Evolutionary conservation across 2,888 invertebrate genomes (phyloP).

Genomic region (Dasysyrphus albostriatus): DNA sequence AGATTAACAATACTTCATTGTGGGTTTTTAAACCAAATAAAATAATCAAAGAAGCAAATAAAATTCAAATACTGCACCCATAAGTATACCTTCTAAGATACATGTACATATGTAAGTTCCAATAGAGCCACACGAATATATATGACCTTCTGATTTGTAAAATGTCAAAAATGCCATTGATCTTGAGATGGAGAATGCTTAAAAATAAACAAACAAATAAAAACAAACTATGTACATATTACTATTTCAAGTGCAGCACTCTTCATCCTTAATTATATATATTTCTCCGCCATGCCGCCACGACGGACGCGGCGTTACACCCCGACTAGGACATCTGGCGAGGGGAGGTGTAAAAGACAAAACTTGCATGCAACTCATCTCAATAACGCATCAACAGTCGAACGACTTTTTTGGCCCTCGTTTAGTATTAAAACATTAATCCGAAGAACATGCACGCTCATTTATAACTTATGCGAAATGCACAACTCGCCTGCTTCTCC

Average conservation of each 20-base stretch:
- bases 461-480: slow-evolving; percentile 74
- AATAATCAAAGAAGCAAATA: too few relatives aligned
- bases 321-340: neutral
- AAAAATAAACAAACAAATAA: slow-evolving; percentile 5
- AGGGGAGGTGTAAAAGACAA: neutral
- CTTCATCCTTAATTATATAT: slow-evolving; percentile 66
- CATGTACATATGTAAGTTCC: neutral
- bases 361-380: slow-evolving; percentile 67
- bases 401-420: slow-evolving; percentile 77
- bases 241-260: slow-evolving; percentile 72
- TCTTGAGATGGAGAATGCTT: slow-evolving; percentile 76
- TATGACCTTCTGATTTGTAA: slow-evolving; percentile 80
- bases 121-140: slow-evolving; percentile 21
- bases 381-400: slow-evolving; percentile 75
- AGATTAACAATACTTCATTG: too few relatives aligned
- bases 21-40: too few relatives aligned
- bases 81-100: too few relatives aligned
- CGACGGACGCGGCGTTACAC: slow-evolving; percentile 4
- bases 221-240: slow-evolving; percentile 57
- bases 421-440: slow-evolving; percentile 77
- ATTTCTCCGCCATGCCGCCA: slow-evolving; percentile 15
- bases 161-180: slow-evolving; percentile 80
- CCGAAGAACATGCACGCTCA: slow-evolving; percentile 78
- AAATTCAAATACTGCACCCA: too few relatives aligned
- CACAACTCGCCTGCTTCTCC: slow-evolving; percentile 53